Base-by-base conservation (phyloP, 2,888 invertebrate genomes). In the Parnassius smintheus region DNA sequence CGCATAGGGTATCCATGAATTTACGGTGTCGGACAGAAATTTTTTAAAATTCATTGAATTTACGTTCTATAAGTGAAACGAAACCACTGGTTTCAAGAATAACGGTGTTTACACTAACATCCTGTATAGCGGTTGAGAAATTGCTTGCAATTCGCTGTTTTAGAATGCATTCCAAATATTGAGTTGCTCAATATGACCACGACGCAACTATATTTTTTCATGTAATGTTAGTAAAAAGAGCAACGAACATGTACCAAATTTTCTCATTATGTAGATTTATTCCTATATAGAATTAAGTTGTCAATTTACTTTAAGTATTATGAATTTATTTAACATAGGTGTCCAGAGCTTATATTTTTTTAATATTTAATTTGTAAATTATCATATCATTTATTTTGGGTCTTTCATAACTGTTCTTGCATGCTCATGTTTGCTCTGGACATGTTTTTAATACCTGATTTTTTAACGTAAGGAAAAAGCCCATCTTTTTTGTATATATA, bases 181-280 rank as follows among this genome's bases (percentile, higher is more conserved):
- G 73, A 69, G 72, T 75, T 75, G 75, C 73, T 70, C 65, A 57
- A 42, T 42, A 48, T 49, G 56, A 13, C 49, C 62, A 62, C 62
- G 71, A 62, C 62, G 71, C 73, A 69, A 72, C 72, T 74, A 41
- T 69, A 65, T 65, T 65, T 61, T 25, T 64, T 67, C 52, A 64
- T 64, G 60, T 72, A 68, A 71, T 70, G 60, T 71, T 74, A 71
- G 72, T 70, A 70, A 72, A 73, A 71, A 74, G 89, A 90, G 91
- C 91, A 91, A 91, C 91, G 91, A 91, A 91, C 86, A 80, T 86
- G 89, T 89, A 91, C 91, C 91, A 91, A 91, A 91, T 80, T 49
- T 49, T 84, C 80, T 83, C 82, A 82, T 82, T 75, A 78, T 80
- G 78, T 86, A 88, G 80, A 82, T 72, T 83, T 83, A 81, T 88